Percentiles rank a stretch among this genome's conserved stretches.
These are phyloP conservation scores for Temnopleurus reevesii DNA, from an alignment of 53 echinoderm and acorn worm genomes.

Conservation along the genomic window DNA sequence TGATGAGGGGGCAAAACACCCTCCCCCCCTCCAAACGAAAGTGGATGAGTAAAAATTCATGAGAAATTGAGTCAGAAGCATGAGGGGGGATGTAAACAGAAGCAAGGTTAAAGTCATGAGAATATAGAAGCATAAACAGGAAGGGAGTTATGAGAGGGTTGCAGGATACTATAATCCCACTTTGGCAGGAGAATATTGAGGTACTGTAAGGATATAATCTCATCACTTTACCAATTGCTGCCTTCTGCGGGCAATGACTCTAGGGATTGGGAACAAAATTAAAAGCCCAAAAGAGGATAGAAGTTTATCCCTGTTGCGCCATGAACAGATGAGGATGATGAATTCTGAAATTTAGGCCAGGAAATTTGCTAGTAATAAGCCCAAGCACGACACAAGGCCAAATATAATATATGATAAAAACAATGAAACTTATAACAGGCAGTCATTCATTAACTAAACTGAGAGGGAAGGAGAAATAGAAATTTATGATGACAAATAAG, in stretches of 20 bases:
- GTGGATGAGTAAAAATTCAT: background rate
- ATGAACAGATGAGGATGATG: constrained; percentile 17
- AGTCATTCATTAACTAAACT: background rate
- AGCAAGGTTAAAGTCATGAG: background rate
- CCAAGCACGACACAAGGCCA: constrained; percentile 16
- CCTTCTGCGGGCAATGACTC: constrained; percentile 28
- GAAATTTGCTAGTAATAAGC: constrained; percentile 26
- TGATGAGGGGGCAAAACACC: background rate
- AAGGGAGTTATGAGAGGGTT: constrained; percentile 10
- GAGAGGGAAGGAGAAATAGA: background rate
- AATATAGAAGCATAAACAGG: constrained; percentile 29
- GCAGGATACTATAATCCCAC: constrained; percentile 10
- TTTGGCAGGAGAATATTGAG: background rate
- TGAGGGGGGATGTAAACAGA: constrained; percentile 27
- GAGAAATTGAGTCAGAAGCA: constrained; percentile 1
- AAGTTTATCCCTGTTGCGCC: background rate
- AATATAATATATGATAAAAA: background rate
- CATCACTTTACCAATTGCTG: constrained; percentile 15
- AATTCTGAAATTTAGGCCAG: constrained; percentile 43
- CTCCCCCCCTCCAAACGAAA: too few species aligned
- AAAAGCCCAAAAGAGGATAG: background rate
- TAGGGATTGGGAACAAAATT: background rate
- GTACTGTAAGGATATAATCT: background rate
- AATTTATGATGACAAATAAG: background rate
- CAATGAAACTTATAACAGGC: background rate